These are phyloP conservation scores for Malacosoma neustria DNA, from an alignment of 2,888 invertebrate species.

Conservation along the genomic window DNA sequence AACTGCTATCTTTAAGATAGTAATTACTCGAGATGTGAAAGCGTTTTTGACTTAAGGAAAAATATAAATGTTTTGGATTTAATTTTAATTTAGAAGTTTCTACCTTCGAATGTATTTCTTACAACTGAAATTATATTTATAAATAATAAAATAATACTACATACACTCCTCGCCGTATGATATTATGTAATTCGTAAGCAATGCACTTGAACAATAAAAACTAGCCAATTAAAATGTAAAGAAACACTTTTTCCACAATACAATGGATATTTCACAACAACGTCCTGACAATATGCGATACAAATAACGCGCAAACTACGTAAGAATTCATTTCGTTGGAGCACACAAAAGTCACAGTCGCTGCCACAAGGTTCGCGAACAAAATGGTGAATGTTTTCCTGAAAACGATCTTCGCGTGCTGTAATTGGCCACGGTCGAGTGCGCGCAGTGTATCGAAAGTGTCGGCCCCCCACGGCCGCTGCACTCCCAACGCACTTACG, in stretches of 20 bases:
- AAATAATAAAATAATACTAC: slow-evolving; percentile 9
- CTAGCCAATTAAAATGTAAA: slow-evolving; percentile 15
- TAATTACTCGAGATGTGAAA: background rate
- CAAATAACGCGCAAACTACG: slow-evolving; percentile 20
- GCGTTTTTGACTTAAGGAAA: background rate
- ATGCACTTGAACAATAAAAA: slow-evolving; percentile 25
- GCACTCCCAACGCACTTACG: slow-evolving; percentile 61
- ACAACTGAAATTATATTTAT: background rate
- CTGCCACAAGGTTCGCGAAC: slow-evolving; percentile 44
- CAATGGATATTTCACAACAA: slow-evolving; percentile 31
- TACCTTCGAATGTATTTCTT: too few relatives aligned
- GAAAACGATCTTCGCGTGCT: slow-evolving; percentile 61
- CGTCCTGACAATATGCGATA: slow-evolving; percentile 18
- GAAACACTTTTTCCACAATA: slow-evolving; percentile 43
- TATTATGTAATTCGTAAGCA: slow-evolving; percentile 23
- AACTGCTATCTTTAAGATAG: background rate
- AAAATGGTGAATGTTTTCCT: slow-evolving; percentile 71
- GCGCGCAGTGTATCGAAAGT: slow-evolving; percentile 54
- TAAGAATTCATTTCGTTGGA: slow-evolving; percentile 30
- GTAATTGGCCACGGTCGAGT: slow-evolving; percentile 55
- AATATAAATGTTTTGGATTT: background rate
- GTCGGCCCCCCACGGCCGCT: slow-evolving; percentile 46
- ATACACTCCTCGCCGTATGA: background rate
- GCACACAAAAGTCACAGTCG: slow-evolving; percentile 34
- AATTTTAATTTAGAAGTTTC: background rate